Conservation (phyloP, 2,888 invertebrate genomes). For the Ormyrus pomaceus region DNA sequence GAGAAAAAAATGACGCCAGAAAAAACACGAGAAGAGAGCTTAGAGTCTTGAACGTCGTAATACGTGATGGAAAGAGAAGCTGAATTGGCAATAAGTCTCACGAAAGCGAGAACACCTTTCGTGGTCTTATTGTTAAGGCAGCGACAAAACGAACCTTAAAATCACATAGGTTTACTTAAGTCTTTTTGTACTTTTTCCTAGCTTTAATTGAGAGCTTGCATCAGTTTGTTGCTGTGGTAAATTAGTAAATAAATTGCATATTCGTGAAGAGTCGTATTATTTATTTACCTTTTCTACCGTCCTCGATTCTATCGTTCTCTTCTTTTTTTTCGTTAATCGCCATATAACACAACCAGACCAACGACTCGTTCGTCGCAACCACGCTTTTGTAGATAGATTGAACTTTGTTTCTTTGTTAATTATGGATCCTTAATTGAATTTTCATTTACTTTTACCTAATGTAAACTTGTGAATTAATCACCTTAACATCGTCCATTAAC, state of each 20-base stretch:
- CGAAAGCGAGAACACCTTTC: slow-evolving; percentile 7
- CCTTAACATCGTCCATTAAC: neutral
- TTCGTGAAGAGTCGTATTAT: slow-evolving; percentile 74
- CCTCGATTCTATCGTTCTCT: slow-evolving; percentile 58
- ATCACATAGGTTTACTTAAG: slow-evolving; percentile 34
- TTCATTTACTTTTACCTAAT: slow-evolving; percentile 22
- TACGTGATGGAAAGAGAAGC: slow-evolving; percentile 39
- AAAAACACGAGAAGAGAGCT: slow-evolving; percentile 51
- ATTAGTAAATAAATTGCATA: slow-evolving; percentile 75
- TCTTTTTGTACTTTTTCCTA: slow-evolving; percentile 63
- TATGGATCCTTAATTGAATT: slow-evolving; percentile 12
- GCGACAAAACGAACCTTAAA: slow-evolving; percentile 49
- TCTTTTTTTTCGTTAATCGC: slow-evolving; percentile 47
- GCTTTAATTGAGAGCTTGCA: slow-evolving; percentile 39
- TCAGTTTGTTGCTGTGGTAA: slow-evolving; percentile 72
- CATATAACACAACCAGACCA: slow-evolving; percentile 49
- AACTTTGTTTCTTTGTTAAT: neutral
- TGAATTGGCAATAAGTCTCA: slow-evolving; percentile 34
- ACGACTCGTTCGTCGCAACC: slow-evolving; percentile 45
- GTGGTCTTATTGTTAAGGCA: slow-evolving; percentile 33
- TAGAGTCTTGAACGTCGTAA: slow-evolving; percentile 56
- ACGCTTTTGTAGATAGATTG: slow-evolving; percentile 53
- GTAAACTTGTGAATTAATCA: slow-evolving; percentile 41
- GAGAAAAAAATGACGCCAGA: neutral
- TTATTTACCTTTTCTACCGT: slow-evolving; percentile 72